Evolutionary conservation across 1,140 invertebrate genomes (phyloP), one percentile per base, ranked within the genome.

Genomic region (Laupala kohalensis): DNA sequence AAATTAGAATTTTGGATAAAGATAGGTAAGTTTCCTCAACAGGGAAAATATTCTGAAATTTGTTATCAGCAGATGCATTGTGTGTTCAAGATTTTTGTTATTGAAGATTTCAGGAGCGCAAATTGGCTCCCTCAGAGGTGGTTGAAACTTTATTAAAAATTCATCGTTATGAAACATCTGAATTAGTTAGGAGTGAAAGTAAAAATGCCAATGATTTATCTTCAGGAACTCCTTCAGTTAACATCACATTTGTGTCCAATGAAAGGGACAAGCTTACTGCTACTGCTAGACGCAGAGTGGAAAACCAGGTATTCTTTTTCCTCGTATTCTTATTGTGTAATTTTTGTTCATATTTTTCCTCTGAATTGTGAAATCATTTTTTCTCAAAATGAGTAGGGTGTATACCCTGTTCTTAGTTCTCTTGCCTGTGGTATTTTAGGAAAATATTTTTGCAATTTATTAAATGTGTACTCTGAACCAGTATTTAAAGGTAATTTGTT

Each of bases 1-100:
- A 84, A 73, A 81, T 92, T 63, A 79, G 85, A 64, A 84, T 82
- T 19, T 86, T 84, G 80, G 85, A 88, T 69, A 83, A 84, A 64
- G 86, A 89, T 29, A 82, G 82, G 82, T 81, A 77, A 74, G 27
- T 62, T 29, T 9, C 9, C 23, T 25, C 6, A 28, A 25, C 25
- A 5, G 23, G 24, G 64, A 65, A 73, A 68, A 64, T 73, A 30
- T 70, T 5, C n/a, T 29, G 30, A 72, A 68, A 70, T 63, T 69
- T 26, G 64, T 53, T 66, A 71, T 73, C 30, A n/a, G 1, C 26
- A 24, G 2, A 19, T 24, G 2, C 1, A 24, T 23, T 69, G n/a
- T n/a, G n/a, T 24, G 19, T 29, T 69, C 23, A 69, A 69, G 1
- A 66, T 29, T 72, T 25, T 37, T 67, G 37, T 19, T 6, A 70